phyloP scores from a whole-genome alignment of 1,140 invertebrate species.

The Pseudachorutes palmiensis region DNA sequence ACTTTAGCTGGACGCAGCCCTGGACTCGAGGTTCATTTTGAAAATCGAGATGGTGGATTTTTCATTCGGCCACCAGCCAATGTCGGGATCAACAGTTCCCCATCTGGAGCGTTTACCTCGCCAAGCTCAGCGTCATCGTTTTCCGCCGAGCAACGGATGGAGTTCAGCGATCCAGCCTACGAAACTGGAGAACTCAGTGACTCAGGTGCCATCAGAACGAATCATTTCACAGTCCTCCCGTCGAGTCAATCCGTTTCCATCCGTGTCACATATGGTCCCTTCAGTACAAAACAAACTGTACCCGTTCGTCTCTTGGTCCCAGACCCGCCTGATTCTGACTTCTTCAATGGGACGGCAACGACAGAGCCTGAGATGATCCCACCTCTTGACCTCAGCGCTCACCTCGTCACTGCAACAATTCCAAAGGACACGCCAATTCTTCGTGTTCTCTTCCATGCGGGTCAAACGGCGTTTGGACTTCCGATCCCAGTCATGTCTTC shows the following conservation, averaged over 20 bases:
- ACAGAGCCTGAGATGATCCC: conserved; percentile 35
- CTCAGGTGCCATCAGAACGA: conserved; percentile 35
- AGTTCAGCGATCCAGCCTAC: not conserved
- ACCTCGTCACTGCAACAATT: conserved; percentile 73
- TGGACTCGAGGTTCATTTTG: conserved; percentile 66
- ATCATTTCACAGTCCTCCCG: conserved; percentile 76
- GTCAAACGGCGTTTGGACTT: conserved; percentile 48
- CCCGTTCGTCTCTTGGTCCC: conserved; percentile 79
- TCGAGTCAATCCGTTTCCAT: conserved; percentile 76
- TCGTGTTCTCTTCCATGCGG: conserved; percentile 79
- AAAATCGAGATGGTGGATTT: conserved; percentile 80
- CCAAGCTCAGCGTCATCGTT: conserved; percentile 53
- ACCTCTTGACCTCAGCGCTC: conserved; percentile 72
- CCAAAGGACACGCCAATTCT: conserved; percentile 76
- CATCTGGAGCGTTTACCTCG: conserved; percentile 42
- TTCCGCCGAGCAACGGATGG: conserved; percentile 2
- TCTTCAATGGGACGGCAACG: conserved; percentile 25
- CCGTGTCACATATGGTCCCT: conserved; percentile 79
- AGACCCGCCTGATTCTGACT: conserved; percentile 54
- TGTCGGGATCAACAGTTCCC: conserved; percentile 22
- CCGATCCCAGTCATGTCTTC: conserved; percentile 35
- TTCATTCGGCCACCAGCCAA: conserved; percentile 50
- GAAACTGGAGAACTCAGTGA: conserved; percentile 13
- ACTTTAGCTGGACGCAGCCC: too few relatives aligned
- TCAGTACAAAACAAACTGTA: conserved; percentile 85